Base-by-base conservation (phyloP, 2,113 vertebrate species). In the Aythya baeri region DNA sequence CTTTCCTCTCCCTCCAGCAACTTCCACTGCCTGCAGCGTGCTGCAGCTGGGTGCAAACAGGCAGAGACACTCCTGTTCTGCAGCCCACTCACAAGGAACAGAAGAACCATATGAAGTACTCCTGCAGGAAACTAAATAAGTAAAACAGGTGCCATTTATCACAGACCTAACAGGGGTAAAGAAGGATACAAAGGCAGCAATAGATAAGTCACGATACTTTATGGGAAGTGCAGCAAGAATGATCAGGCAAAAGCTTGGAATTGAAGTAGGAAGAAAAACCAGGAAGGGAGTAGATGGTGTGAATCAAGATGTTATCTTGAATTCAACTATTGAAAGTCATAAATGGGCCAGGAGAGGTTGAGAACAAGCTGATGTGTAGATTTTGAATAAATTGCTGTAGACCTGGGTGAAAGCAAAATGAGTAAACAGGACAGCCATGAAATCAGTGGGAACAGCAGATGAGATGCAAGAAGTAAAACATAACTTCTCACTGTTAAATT, bases 371-470 rank as follows among this genome's bases (percentile, higher is more conserved):
- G 11, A 90, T 88, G 7, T 17, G 32, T 78, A 1, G 5, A 34
- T 7, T 83, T 52, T 83, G 10, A 78, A 81, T 68, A 52, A 77
- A 44, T 59, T 96, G 18, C 31, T 80, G 55, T 65, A 91, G 89
- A 78, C 13, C 25, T 81, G 21, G 22, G 0, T 57, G 16, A 62
- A 36, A 65, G 13, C 29, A 81, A 83, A 83, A 43, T 2, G 22
- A 12, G 31, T 55, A 55, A 66, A 88, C 90, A 43, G 6, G 38
- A 61, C 17, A 62, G 32, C 59, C 1, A 3, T 78, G 76, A 67
- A 76, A 77, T 62, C 73, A 34, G 38, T 77, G 72, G 50, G 32
- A 86, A 49, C 7, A 63, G 50, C 41, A 66, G n/a, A 23, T 84
- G 36, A 80, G 89, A 76, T 43, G 32, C 0, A 3, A 74, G 58